Conservation (phyloP, 2,797 vertebrate genomes). For the Coregonus ussuriensis region DNA sequence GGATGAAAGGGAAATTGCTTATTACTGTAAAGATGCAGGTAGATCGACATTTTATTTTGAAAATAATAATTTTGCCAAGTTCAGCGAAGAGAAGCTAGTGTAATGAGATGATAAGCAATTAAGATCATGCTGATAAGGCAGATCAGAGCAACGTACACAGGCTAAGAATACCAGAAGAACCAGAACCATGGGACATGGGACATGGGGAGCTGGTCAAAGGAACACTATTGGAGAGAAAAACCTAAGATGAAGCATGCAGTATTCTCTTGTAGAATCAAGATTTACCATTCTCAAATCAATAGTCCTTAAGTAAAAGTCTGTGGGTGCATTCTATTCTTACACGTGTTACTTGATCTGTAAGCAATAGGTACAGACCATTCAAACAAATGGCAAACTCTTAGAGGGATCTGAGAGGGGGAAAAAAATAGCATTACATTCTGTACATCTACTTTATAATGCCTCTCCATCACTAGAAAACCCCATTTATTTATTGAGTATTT, state of each 20-base stretch:
- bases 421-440: constrained; percentile 78
- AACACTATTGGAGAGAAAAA: background rate
- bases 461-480: constrained; percentile 14
- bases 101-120: constrained; percentile 22
- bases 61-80: background rate
- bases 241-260: background rate
- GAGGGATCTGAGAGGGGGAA: constrained; percentile 78
- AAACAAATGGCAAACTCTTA: constrained; percentile 76
- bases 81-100: background rate
- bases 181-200: constrained; percentile 22
- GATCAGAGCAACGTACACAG: background rate
- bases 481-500: constrained; percentile 43
- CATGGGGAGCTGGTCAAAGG: background rate
- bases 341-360: background rate
- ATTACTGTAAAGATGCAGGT: constrained; percentile 12
- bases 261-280: background rate
- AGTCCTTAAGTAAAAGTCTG: background rate
- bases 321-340: background rate
- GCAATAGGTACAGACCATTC: constrained; percentile 80
- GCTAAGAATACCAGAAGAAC: background rate
- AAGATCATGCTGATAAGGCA: constrained; percentile 15
- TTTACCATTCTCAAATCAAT: background rate
- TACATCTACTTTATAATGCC: constrained; percentile 4
- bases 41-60: background rate
- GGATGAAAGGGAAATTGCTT: background rate